phyloP scores from a whole-genome alignment of 1,140 invertebrate species.

The Dolichoris vasculosae region DNA sequence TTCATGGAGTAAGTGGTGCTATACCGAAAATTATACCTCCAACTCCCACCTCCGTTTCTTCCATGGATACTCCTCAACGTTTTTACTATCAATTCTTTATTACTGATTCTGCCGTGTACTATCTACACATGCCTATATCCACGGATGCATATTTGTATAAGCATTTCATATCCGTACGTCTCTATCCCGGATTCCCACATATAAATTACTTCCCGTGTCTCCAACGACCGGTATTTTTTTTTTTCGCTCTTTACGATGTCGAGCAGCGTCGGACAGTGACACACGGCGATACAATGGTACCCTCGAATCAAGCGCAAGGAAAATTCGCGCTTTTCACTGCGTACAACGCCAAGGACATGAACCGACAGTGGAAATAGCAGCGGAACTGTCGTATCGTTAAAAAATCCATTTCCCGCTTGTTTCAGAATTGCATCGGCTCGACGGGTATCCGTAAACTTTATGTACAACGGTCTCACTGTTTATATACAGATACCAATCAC shows the following conservation, averaged over 20 bases:
- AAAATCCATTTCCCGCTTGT: conserved; percentile 34
- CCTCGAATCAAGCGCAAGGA: not conserved
- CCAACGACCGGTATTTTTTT: not conserved
- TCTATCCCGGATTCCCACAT: not conserved
- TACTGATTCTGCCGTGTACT: conserved; percentile 49
- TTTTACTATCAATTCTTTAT: conserved; percentile 68
- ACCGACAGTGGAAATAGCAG: not conserved
- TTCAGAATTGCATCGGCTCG: conserved; percentile 35
- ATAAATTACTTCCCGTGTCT: not conserved
- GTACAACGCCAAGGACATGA: not conserved
- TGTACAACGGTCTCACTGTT: not conserved
- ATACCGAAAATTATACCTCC: conserved; percentile 67
- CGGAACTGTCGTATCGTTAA: conserved; percentile 11
- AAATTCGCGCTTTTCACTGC: not conserved
- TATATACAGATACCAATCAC: not conserved
- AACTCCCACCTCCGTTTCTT: conserved; percentile 3
- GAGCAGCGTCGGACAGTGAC: not conserved
- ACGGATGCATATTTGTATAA: not conserved
- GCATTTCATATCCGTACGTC: not conserved
- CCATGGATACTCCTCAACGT: not conserved
- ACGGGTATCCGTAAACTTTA: not conserved
- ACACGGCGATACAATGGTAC: not conserved
- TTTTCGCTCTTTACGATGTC: not conserved
- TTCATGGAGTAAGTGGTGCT: conserved; percentile 68
- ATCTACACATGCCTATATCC: not conserved